Conservation (phyloP, 2,797 vertebrate genomes). For the Cirrhinus molitorella region DNA sequence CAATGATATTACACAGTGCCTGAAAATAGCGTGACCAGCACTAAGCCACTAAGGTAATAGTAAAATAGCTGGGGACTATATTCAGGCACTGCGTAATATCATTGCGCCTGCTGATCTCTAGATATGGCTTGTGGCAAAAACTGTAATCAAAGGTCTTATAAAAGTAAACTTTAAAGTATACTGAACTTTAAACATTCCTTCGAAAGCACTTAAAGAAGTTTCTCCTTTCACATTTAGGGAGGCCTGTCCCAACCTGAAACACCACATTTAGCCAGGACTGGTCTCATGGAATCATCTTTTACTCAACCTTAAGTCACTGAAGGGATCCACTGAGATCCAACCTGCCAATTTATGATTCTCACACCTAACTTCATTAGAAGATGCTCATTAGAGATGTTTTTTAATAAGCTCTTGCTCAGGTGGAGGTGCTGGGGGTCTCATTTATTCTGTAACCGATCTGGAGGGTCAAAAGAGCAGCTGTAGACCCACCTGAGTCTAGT, state of each 20-base stretch:
- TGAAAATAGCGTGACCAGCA: too few species aligned
- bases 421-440: slow-evolving; percentile 38
- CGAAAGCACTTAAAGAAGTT: not conserved
- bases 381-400: slow-evolving; percentile 23
- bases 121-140: too few species aligned
- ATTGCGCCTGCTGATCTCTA: too few species aligned
- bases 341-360: slow-evolving; percentile 4
- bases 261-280: not conserved
- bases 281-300: not conserved
- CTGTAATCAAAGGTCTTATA: too few species aligned
- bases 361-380: slow-evolving; percentile 25
- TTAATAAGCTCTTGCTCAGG: slow-evolving; percentile 43
- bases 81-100: too few species aligned
- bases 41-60: too few species aligned
- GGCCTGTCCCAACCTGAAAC: not conserved
- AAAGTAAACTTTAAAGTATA: not conserved
- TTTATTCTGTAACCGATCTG: slow-evolving; percentile 36
- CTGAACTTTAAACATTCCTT: not conserved
- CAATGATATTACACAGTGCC: too few species aligned
- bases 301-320: not conserved
- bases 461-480: slow-evolving; percentile 35
- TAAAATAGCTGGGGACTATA: too few species aligned
- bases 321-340: slow-evolving; percentile 21
- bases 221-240: not conserved
- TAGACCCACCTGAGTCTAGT: slow-evolving; percentile 49